Conservation (phyloP, 2,797 vertebrate genomes). For the Melanotaenia nigrans region DNA sequence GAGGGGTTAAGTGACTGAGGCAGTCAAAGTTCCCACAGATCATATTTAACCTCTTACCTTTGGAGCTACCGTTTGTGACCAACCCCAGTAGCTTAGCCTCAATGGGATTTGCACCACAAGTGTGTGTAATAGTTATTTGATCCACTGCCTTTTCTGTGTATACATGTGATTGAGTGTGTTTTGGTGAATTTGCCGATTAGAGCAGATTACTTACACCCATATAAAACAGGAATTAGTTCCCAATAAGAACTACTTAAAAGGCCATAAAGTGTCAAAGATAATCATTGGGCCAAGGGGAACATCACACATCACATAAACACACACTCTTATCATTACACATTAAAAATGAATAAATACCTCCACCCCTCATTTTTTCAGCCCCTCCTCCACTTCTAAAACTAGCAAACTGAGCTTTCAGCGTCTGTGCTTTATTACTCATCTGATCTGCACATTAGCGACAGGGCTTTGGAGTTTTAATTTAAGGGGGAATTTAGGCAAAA, state of each 20-base stretch:
- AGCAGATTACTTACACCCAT: constrained; percentile 81
- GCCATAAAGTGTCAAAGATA: constrained; percentile 77
- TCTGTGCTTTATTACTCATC: constrained; percentile 63
- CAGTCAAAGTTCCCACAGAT: constrained; percentile 66
- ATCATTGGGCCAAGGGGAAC: constrained; percentile 68
- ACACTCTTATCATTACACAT: constrained; percentile 39
- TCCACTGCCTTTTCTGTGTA: constrained; percentile 50
- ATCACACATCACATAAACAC: constrained; percentile 66
- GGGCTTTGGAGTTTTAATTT: constrained; percentile 65
- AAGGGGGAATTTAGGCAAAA: constrained; percentile 30
- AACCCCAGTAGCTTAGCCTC: constrained; percentile 60
- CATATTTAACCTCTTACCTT: constrained; percentile 71
- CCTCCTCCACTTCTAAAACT: constrained; percentile 43
- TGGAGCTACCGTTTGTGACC: constrained; percentile 39
- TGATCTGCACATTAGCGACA: constrained; percentile 69
- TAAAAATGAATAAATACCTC: constrained; percentile 61
- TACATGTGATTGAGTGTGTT: constrained; percentile 65
- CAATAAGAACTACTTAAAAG: constrained; percentile 79
- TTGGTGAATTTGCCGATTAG: constrained; percentile 74
- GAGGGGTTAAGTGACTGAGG: constrained; percentile 66
- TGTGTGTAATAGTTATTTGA: constrained; percentile 71
- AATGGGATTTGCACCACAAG: constrained; percentile 72
- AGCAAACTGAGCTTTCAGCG: constrained; percentile 48
- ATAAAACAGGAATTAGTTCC: constrained; percentile 80
- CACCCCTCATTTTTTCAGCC: constrained; percentile 17